These are phyloP conservation scores for Zosterops japonicus DNA, from an alignment of 2,113 vertebrate species.

Conservation along the genomic window DNA sequence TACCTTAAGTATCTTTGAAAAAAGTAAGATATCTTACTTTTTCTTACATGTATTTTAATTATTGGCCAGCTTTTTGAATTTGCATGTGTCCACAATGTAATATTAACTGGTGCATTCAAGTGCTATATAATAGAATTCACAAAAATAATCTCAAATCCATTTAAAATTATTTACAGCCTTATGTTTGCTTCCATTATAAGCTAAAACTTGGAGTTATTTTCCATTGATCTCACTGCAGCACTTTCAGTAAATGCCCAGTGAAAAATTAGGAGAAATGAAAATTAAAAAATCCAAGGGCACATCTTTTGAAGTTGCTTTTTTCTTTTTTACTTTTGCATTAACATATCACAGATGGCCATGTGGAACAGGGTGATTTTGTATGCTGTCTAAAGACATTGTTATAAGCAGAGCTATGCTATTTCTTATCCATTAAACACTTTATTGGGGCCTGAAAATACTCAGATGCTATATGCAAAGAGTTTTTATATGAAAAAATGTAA, in stretches of 20 bases:
- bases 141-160: background rate
- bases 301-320: background rate
- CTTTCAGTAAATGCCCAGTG: background rate
- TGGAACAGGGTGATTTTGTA: background rate
- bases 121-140: background rate
- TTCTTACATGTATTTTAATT: background rate
- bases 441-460: constrained; percentile 13
- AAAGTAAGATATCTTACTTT: background rate
- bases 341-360: background rate
- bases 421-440: background rate
- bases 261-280: constrained; percentile 35
- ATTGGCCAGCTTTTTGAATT: background rate
- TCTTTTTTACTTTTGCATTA: background rate
- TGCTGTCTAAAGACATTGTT: background rate
- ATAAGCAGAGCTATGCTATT: background rate
- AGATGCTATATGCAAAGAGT: background rate
- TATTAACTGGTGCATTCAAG: background rate
- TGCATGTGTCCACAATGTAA: background rate
- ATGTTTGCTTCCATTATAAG: background rate
- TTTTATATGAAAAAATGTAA: background rate
- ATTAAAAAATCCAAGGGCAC: background rate
- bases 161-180: background rate
- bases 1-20: background rate
- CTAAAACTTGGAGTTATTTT: constrained; percentile 5
- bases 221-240: background rate